Evolutionary conservation across 2,113 vertebrate genomes (phyloP).

Genomic region (Misgurnus anguillicaudatus): DNA sequence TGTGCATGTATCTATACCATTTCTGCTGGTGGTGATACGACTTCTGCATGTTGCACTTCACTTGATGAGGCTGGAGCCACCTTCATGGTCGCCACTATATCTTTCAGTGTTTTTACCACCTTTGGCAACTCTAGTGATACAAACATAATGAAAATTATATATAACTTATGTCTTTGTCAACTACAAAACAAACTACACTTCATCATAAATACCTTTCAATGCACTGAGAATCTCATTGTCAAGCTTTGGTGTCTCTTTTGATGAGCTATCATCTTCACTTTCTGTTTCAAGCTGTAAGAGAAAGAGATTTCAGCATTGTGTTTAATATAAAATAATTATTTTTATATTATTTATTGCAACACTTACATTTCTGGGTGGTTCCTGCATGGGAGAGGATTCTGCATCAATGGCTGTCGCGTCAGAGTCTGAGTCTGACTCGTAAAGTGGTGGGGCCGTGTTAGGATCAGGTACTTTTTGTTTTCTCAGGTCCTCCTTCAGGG

Average conservation of each 20-base stretch:
- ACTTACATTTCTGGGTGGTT: neutral
- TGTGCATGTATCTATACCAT: neutral
- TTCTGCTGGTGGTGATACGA: neutral
- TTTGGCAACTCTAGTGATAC: slow-evolving; percentile 11
- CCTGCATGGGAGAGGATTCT: neutral
- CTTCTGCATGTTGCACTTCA: neutral
- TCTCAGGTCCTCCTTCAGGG: neutral
- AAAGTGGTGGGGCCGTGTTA: slow-evolving; percentile 13
- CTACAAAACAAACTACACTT: neutral
- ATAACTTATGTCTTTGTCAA: neutral
- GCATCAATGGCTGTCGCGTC: neutral
- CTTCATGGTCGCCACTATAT: neutral
- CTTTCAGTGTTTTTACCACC: neutral
- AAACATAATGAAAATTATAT: neutral
- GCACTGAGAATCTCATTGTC: neutral
- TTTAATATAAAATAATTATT: neutral
- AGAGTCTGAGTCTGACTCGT: neutral
- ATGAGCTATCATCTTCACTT: slow-evolving; percentile 13
- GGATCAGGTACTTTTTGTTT: neutral
- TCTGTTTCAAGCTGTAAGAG: neutral
- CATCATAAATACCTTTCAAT: slow-evolving; percentile 4
- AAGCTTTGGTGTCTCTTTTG: neutral
- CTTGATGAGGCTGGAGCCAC: neutral
- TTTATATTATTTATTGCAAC: neutral
- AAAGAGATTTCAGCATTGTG: neutral